Percentiles rank a stretch among this genome's conserved stretches.
Evolutionary conservation across 2,888 invertebrate species (phyloP).

Genomic region (Cerastis leucographa): DNA sequence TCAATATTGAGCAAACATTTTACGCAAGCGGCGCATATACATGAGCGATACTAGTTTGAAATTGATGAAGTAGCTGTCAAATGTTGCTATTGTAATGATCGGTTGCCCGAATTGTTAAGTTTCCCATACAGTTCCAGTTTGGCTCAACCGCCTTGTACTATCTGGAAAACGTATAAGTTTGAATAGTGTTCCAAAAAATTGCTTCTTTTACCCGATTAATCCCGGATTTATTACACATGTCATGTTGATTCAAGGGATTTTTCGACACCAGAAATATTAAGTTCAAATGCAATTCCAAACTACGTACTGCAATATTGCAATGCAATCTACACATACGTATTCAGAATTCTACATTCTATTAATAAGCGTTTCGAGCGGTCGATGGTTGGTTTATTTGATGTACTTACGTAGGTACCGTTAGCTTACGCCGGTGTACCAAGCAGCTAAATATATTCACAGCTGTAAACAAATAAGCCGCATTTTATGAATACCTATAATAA

Average conservation of each 20-base stretch:
- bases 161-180: not conserved
- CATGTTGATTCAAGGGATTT: not conserved
- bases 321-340: constrained; percentile 18
- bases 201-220: not conserved
- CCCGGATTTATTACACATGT: not conserved
- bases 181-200: not conserved
- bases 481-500: constrained; percentile 26
- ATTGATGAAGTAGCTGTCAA: constrained; percentile 7
- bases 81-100: not conserved
- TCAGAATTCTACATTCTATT: constrained; percentile 36
- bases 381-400: constrained; percentile 32
- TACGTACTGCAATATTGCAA: constrained; percentile 21
- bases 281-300: not conserved
- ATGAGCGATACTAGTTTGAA: constrained; percentile 10
- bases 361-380: constrained; percentile 35
- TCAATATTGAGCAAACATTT: constrained; percentile 30
- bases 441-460: constrained; percentile 45
- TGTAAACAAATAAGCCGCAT: constrained; percentile 40
- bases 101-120: not conserved
- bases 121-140: not conserved
- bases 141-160: not conserved
- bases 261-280: not conserved
- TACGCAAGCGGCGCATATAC: constrained; percentile 21
- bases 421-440: constrained; percentile 30
- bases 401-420: constrained; percentile 37